phyloP scores from a whole-genome alignment of 2,113 vertebrate species.

The Procavia capensis region DNA sequence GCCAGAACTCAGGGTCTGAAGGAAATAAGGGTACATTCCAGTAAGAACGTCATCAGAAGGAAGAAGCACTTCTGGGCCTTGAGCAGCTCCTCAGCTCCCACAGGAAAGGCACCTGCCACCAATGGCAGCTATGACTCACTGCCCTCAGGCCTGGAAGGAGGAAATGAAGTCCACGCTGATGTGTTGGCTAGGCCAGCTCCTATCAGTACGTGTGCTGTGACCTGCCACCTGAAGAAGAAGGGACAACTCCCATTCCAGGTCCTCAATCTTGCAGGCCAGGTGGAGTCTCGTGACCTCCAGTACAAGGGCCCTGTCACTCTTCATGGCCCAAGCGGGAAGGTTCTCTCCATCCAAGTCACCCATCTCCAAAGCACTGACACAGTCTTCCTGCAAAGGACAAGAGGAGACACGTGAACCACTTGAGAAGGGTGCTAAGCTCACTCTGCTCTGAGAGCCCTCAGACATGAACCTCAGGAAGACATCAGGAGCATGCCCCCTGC shows the following conservation, averaged over 20 bases:
- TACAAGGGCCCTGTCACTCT: slow-evolving; percentile 57
- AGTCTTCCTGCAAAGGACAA: slow-evolving; percentile 33
- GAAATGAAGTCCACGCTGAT: background rate
- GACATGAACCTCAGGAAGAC: background rate
- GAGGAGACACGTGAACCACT: background rate
- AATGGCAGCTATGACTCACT: background rate
- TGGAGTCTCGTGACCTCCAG: slow-evolving; percentile 81
- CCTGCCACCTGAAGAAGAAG: slow-evolving; percentile 44
- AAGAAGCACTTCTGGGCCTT: accelerated
- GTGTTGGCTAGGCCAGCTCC: background rate
- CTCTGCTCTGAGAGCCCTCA: background rate
- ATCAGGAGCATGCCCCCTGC: background rate
- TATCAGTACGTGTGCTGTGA: background rate
- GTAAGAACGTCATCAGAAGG: background rate
- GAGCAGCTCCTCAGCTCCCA: background rate
- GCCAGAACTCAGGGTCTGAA: background rate
- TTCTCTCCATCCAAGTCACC: background rate
- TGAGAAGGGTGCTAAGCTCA: background rate
- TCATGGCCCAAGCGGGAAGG: slow-evolving; percentile 13
- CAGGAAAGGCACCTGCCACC: background rate
- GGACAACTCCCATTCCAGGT: slow-evolving; percentile 71
- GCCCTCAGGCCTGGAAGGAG: background rate
- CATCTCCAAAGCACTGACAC: accelerated
- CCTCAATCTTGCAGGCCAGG: slow-evolving; percentile 69
- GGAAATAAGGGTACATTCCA: background rate